Percentiles rank a stretch among this genome's conserved stretches.
Evolutionary conservation across 2,888 invertebrate species (phyloP).

Genomic region (Caenorhabditis sp.): DNA sequence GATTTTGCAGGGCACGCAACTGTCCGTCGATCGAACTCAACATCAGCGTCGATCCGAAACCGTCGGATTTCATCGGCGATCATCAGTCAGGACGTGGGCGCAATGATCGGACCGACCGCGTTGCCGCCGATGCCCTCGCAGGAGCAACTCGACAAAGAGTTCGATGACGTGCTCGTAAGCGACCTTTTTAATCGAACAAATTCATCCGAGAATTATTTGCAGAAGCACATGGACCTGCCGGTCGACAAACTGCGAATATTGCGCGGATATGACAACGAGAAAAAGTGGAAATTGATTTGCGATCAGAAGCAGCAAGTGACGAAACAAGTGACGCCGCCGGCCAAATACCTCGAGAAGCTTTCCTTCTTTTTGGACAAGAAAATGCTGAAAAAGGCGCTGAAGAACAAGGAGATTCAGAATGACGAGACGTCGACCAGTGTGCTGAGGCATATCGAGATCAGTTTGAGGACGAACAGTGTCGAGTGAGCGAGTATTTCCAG

Average conservation of each 20-base stretch:
- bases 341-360: slow-evolving; percentile 95
- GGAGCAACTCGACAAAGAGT: slow-evolving; percentile 65
- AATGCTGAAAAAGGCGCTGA: slow-evolving; percentile 66
- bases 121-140: slow-evolving; percentile 62
- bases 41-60: slow-evolving; percentile 32
- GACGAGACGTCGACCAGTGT: slow-evolving; percentile 95
- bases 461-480: slow-evolving; percentile 97
- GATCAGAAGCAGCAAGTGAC: slow-evolving; percentile 81
- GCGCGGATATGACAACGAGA: slow-evolving; percentile 95
- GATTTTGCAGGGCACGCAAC: neutral
- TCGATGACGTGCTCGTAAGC: slow-evolving; percentile 74
- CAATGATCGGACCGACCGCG: slow-evolving; percentile 36
- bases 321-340: slow-evolving; percentile 82
- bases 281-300: slow-evolving; percentile 99
- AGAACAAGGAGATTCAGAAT: slow-evolving; percentile 76
- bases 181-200: neutral
- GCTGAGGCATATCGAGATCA: slow-evolving; percentile 96
- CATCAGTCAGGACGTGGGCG: neutral
- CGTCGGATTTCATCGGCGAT: slow-evolving; percentile 40
- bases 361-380: slow-evolving; percentile 93
- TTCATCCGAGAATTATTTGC: neutral
- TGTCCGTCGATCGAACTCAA: slow-evolving; percentile 27
- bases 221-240: slow-evolving; percentile 89
- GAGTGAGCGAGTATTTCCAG: slow-evolving; percentile 86
- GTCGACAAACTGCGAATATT: slow-evolving; percentile 97